These are phyloP conservation scores for Cercocebus atys DNA, from an alignment of 2,113 vertebrate species.

Conservation along the genomic window DNA sequence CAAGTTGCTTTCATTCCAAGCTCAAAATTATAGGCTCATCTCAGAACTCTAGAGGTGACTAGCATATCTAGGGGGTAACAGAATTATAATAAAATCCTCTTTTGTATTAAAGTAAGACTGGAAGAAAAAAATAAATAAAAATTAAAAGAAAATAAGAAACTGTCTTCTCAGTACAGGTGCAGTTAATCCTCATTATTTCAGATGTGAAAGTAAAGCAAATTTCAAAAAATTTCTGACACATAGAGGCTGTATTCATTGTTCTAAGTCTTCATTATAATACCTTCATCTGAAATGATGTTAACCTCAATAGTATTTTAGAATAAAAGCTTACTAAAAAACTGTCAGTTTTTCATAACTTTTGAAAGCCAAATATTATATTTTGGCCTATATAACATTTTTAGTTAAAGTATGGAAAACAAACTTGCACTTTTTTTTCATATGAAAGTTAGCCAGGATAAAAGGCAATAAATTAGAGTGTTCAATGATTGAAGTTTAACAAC, in stretches of 20 bases:
- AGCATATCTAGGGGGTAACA: no score
- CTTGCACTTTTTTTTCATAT: background rate
- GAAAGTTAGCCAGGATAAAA: conserved; percentile 25
- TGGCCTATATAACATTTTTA: conserved; percentile 7
- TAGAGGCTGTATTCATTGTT: background rate
- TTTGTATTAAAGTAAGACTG: background rate
- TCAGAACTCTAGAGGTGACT: background rate
- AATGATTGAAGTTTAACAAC: conserved; percentile 11
- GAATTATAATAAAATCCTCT: background rate
- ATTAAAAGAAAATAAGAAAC: no score
- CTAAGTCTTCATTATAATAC: background rate
- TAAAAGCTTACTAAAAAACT: background rate
- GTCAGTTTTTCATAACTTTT: conserved; percentile 4
- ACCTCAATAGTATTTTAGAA: conserved; percentile 19
- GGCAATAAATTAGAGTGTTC: conserved; percentile 5
- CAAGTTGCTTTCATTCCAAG: background rate
- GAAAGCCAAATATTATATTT: conserved; percentile 4
- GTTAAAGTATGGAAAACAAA: background rate
- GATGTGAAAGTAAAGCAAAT: background rate
- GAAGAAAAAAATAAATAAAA: background rate
- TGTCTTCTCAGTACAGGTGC: background rate
- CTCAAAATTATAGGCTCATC: background rate
- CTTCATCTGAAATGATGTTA: background rate
- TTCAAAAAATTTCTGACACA: conserved; percentile 26
- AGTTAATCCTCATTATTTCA: background rate